These are phyloP conservation scores for Caenorhabditis angaria DNA, from an alignment of 2,888 invertebrate genomes.

Conservation along the genomic window DNA sequence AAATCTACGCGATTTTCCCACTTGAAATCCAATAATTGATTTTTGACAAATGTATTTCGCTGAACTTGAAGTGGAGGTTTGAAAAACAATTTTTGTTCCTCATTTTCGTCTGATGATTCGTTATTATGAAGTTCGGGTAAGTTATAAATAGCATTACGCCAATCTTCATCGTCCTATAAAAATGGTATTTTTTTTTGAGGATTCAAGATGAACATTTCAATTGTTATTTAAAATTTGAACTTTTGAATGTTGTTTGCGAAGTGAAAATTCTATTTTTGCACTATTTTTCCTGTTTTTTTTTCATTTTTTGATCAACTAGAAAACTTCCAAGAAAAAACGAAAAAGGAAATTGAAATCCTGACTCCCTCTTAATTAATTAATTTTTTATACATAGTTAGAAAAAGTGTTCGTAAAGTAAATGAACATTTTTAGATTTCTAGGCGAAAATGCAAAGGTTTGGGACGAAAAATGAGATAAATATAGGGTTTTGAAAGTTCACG, in stretches of 20 bases:
- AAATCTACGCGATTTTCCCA: slow-evolving; percentile 5
- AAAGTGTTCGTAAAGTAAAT: neutral
- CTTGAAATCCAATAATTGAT: slow-evolving; percentile 20
- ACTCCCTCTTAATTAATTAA: neutral
- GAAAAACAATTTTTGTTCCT: slow-evolving; percentile 21
- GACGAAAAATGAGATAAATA: neutral
- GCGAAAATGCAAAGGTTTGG: neutral
- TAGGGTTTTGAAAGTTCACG: neutral
- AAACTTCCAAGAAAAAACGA: neutral
- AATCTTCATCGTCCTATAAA: slow-evolving; percentile 15
- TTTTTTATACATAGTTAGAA: neutral
- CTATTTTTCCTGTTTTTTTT: neutral
- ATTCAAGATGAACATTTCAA: no score
- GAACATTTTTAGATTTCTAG: neutral
- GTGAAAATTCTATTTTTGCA: slow-evolving; percentile 4
- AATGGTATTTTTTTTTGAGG: no score
- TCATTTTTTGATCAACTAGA: slow-evolving; percentile 4
- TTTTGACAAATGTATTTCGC: slow-evolving; percentile 31
- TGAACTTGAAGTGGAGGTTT: slow-evolving; percentile 43
- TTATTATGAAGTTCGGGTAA: neutral
- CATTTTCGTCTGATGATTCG: slow-evolving; percentile 3
- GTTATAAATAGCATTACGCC: slow-evolving; percentile 3
- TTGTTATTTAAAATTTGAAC: no score
- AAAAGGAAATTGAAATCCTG: no score
- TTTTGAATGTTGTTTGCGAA: no score